These are phyloP conservation scores for Pimpla rufipes DNA, from an alignment of 2,888 invertebrate genomes.

Conservation along the genomic window DNA sequence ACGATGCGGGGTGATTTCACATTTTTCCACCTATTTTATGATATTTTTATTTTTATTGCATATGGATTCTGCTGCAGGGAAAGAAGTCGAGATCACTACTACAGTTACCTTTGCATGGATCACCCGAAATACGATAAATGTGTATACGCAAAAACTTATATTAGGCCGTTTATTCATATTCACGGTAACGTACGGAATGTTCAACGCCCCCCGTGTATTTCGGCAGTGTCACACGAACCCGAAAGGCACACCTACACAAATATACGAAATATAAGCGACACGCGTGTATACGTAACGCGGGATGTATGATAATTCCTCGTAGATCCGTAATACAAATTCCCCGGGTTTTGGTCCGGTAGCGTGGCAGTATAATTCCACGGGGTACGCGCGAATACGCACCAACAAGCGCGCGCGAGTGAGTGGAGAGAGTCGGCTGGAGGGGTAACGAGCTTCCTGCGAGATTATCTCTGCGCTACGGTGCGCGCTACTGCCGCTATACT, in stretches of 20 bases:
- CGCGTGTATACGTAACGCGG: constrained; percentile 6
- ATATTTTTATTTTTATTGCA: no score
- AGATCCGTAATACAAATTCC: constrained; percentile 67
- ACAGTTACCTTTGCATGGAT: neutral
- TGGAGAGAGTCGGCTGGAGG: constrained; percentile 65
- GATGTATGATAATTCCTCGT: constrained; percentile 65
- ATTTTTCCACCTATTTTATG: no score
- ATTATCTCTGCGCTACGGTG: constrained; percentile 75
- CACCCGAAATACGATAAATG: neutral
- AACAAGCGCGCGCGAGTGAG: constrained; percentile 25
- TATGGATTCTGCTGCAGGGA: no score
- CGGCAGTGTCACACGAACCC: neutral
- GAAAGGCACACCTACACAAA: constrained; percentile 20
- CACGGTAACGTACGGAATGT: neutral
- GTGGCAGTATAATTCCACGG: constrained; percentile 77
- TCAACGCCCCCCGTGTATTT: neutral
- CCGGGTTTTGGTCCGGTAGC: constrained; percentile 54
- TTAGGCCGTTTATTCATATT: neutral
- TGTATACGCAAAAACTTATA: neutral
- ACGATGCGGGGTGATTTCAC: no score
- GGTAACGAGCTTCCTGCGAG: constrained; percentile 79
- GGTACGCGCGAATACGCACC: constrained; percentile 22
- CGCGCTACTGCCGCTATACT: constrained; percentile 68
- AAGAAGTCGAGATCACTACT: neutral
- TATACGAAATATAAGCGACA: constrained; percentile 11